Evolutionary conservation across 2,888 invertebrate genomes (phyloP).

Genomic region (Selenia dentaria): DNA sequence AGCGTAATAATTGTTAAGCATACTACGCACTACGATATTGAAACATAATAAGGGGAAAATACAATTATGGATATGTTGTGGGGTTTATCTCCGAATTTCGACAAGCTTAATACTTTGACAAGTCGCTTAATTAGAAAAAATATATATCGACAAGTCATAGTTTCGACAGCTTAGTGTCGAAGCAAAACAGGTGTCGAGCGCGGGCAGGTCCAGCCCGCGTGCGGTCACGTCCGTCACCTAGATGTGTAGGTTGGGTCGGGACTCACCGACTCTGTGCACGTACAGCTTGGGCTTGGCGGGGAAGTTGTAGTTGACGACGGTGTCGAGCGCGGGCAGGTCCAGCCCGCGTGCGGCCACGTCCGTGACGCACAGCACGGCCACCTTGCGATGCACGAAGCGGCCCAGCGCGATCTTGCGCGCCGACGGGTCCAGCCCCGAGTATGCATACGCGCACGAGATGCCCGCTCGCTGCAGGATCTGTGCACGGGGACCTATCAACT

Average conservation of each 20-base stretch:
- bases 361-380: conserved; percentile 95
- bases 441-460: conserved; percentile 95
- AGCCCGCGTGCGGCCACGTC: conserved; percentile 99
- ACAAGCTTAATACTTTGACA: too few relatives aligned
- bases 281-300: conserved; percentile 98
- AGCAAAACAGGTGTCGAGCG: conserved; percentile 96
- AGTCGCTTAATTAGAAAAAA: too few relatives aligned
- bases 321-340: conserved; percentile 97
- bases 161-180: too few relatives aligned
- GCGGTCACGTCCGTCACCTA: conserved; percentile 99
- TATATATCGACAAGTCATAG: too few relatives aligned
- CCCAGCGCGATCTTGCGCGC: conserved; percentile 98
- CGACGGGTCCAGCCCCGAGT: conserved; percentile 96
- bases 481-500: too few relatives aligned
- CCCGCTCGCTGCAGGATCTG: conserved; percentile 90
- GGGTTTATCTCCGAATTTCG: too few relatives aligned
- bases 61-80: too few relatives aligned
- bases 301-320: conserved; percentile 98
- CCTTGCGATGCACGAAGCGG: conserved; percentile 92
- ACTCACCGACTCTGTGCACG: conserved; percentile 98
- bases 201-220: conserved; percentile 98
- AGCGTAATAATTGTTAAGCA: too few relatives aligned
- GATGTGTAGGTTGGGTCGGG: too few relatives aligned
- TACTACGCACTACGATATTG: too few relatives aligned
- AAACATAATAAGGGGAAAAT: too few relatives aligned